phyloP scores from a whole-genome alignment of 2,113 vertebrate species.

The Dolichotis patagonum region DNA sequence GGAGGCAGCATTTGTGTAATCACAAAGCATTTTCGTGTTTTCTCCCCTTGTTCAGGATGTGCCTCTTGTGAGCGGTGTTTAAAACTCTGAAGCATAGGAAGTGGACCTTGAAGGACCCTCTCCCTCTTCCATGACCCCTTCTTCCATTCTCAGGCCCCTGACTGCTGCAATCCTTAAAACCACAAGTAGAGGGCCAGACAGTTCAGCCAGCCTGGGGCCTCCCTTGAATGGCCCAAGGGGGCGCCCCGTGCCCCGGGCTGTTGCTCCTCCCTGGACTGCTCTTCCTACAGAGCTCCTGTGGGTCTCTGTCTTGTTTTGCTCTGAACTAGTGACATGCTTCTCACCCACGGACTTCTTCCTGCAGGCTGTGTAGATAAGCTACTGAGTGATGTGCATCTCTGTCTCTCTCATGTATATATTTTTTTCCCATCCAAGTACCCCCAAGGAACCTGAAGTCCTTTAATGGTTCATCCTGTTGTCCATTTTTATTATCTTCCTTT shows the following conservation, averaged over 20 bases:
- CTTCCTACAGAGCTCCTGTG: accelerated
- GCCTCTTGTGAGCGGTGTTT: not conserved
- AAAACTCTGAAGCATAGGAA: not conserved
- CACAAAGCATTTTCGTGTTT: not conserved
- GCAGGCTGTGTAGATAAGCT: too few relatives aligned
- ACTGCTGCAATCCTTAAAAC: not conserved
- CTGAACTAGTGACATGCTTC: accelerated
- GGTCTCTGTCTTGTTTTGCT: accelerated
- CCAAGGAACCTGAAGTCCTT: too few relatives aligned
- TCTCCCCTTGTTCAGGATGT: not conserved
- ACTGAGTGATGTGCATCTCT: not conserved
- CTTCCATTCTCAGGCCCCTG: not conserved
- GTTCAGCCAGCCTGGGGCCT: not conserved
- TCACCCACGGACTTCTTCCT: accelerated
- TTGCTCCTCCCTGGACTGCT: not conserved
- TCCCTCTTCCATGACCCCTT: not conserved
- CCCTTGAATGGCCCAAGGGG: not conserved
- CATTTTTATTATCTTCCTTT: not conserved
- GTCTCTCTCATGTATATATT: too few relatives aligned
- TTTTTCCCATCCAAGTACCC: not conserved
- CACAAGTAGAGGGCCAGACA: accelerated
- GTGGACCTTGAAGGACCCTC: not conserved
- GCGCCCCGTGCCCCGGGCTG: not conserved
- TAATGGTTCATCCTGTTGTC: not conserved
- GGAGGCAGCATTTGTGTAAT: not conserved